Evolutionary conservation across 1,140 invertebrate genomes (phyloP).

Genomic region (Lanistes nyassanus): DNA sequence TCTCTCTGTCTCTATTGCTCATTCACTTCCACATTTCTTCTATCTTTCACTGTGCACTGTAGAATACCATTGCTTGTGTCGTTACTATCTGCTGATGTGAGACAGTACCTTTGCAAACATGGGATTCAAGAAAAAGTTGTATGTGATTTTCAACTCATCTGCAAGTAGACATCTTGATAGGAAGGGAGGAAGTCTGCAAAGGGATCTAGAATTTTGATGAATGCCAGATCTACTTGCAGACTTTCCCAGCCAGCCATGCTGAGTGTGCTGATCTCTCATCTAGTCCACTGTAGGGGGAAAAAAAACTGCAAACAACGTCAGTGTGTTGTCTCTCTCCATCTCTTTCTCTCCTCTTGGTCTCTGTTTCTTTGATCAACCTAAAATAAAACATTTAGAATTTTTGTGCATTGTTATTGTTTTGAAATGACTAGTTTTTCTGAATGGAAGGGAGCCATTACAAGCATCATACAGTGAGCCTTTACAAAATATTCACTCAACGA

Average conservation of each 20-base stretch:
- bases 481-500: too few relatives aligned
- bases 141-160: background rate
- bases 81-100: constrained; percentile 14
- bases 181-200: background rate
- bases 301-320: too few relatives aligned
- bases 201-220: too few relatives aligned
- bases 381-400: constrained; percentile 31
- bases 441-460: too few relatives aligned
- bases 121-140: background rate
- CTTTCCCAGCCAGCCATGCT: too few relatives aligned
- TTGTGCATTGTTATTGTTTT: background rate
- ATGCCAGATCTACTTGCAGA: too few relatives aligned
- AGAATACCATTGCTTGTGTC: constrained; percentile 12
- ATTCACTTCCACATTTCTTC: background rate
- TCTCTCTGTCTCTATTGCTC: constrained; percentile 6
- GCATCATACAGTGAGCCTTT: too few relatives aligned
- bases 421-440: background rate
- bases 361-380: constrained; percentile 28
- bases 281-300: too few relatives aligned
- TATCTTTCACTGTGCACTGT: constrained; percentile 7
- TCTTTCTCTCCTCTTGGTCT: constrained; percentile 24
- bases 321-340: constrained; percentile 13
- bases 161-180: background rate
- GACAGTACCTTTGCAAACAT: constrained; percentile 8
- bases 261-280: too few relatives aligned